These are phyloP conservation scores for Lamproptera curius DNA, from an alignment of 2,888 invertebrate genomes.

Conservation along the genomic window DNA sequence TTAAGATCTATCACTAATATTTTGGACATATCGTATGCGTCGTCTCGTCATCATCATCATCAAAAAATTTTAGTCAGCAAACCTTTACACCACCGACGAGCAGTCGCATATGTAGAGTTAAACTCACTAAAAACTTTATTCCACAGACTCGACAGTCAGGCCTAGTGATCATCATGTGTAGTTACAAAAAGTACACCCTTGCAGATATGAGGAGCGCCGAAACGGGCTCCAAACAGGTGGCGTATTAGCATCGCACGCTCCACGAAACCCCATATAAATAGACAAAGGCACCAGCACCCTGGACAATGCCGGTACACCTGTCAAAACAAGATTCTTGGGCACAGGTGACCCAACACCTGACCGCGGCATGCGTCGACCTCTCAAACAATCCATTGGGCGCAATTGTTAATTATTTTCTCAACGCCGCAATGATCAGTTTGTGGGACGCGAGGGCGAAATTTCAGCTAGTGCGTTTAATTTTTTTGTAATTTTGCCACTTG, in stretches of 20 bases:
- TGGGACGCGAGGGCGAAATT: slow-evolving; percentile 13
- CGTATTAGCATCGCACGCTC: slow-evolving; percentile 16
- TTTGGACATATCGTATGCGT: too few species aligned
- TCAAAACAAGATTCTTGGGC: slow-evolving; percentile 57
- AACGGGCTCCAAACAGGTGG: slow-evolving; percentile 18
- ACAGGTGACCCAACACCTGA: slow-evolving; percentile 56
- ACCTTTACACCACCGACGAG: too few species aligned
- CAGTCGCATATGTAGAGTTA: too few species aligned
- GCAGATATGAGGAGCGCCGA: slow-evolving; percentile 5
- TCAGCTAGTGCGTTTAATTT: slow-evolving; percentile 4
- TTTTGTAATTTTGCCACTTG: too few species aligned
- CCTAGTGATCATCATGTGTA: background rate
- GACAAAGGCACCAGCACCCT: slow-evolving; percentile 25
- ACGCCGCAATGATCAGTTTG: background rate
- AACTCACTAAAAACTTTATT: too few species aligned
- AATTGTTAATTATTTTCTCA: slow-evolving; percentile 24
- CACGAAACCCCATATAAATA: slow-evolving; percentile 27
- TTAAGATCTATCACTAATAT: too few species aligned
- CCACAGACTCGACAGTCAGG: too few species aligned
- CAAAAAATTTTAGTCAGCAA: too few species aligned
- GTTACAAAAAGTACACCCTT: background rate
- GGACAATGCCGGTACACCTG: slow-evolving; percentile 57
- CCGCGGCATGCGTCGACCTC: slow-evolving; percentile 11
- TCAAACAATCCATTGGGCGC: slow-evolving; percentile 25
- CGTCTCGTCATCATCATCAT: too few species aligned